Evolutionary conservation across 2,888 invertebrate species (phyloP), one percentile per base, ranked within the genome.

Genomic region (Athrips mouffetella): DNA sequence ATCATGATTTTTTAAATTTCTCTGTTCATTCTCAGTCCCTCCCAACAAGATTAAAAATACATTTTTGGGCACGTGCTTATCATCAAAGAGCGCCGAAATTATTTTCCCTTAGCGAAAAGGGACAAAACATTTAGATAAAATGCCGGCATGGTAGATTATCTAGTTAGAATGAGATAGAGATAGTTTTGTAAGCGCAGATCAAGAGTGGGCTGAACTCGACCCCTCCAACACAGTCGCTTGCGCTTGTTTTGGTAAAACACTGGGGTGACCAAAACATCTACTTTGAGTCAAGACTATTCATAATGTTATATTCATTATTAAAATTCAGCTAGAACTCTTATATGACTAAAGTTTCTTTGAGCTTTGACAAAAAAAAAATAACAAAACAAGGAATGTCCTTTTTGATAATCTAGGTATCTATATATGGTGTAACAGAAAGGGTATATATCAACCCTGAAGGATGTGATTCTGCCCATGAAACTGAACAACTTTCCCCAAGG

Each of bases 131-230:
- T 47, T 53, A 48, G 57, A 62, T 53, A 49, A 57, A 61, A 67
- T 67, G 50, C 66, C 62, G 51, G 53, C 60, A 65, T 62, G 67
- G 65, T 62, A 64, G 7, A 25, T 30, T 44, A 23, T 46, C 29
- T 18, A 56, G 74, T 59, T 57, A 72, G 79, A 88, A 56, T 60
- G 77, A 76, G 87, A 87, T 69, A 60, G 47, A 39, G 64, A 72
- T 80, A 80, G 66, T 72, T 84, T 68, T 71, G 69, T 70, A 59
- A 58, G 55, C 67, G 42, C 64, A 51, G 54, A 53, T 55, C 52
- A 58, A 67, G 63, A 75, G 77, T 82, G 86, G 87, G 86, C 81
- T 63, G 87, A 82, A 63, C 85, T 70, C 68, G 61, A 61, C 69
- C 80, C 82, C 80, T 67, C 81, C 76, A n/a, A n/a, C n/a, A 76